These are phyloP conservation scores for Pionites leucogaster DNA, from an alignment of 2,113 vertebrate species.

Conservation along the genomic window DNA sequence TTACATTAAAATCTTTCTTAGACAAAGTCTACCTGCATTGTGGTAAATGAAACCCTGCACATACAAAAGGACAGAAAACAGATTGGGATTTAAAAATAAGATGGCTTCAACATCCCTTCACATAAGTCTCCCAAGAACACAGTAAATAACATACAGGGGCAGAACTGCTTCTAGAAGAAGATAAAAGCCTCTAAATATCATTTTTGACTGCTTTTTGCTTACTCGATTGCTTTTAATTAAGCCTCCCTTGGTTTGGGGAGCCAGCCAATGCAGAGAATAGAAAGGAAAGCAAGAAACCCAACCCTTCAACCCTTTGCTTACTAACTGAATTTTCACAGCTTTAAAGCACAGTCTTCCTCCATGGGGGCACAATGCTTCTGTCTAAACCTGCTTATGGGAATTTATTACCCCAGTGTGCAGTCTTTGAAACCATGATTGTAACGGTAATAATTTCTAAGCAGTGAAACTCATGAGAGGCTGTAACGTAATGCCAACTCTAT, in stretches of 20 bases:
- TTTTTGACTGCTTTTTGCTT: constrained; percentile 1
- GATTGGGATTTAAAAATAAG: neutral
- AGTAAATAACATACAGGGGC: neutral
- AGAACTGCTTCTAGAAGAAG: neutral
- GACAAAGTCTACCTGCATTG: neutral
- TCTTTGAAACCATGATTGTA: constrained; percentile 56
- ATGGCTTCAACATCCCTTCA: neutral
- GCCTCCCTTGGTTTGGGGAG: neutral
- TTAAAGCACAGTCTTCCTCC: neutral
- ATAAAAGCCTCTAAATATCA: neutral
- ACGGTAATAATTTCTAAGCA: constrained; percentile 58
- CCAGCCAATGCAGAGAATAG: neutral
- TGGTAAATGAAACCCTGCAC: neutral
- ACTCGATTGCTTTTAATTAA: constrained; percentile 51
- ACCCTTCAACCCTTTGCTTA: neutral
- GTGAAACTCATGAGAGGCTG: constrained; percentile 20
- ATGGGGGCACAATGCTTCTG: neutral
- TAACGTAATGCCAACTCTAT: constrained; percentile 25
- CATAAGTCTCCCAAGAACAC: neutral
- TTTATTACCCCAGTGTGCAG: constrained; percentile 46
- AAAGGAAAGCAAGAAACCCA: neutral
- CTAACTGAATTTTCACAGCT: neutral
- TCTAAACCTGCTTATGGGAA: constrained; percentile 49
- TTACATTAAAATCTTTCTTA: neutral
- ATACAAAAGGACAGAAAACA: neutral